A percentile compares a stretch with the other conserved stretches of the same genome.
These are phyloP conservation scores for Mimas tiliae DNA, from an alignment of 2,888 invertebrate species.

Conservation along the genomic window DNA sequence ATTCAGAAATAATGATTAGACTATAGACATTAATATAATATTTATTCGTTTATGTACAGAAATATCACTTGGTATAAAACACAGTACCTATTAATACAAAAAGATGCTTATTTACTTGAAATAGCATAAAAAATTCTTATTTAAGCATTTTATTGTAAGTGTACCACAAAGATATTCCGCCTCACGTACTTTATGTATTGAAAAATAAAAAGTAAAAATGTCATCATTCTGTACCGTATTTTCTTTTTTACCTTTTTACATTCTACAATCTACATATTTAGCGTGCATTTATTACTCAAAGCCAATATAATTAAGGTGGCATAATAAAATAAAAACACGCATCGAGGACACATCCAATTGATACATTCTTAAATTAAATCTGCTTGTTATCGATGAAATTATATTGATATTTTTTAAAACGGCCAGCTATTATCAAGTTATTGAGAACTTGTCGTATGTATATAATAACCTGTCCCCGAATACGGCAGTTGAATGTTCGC, in stretches of 20 bases:
- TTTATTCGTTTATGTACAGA: too few relatives aligned
- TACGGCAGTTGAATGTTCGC: not conserved
- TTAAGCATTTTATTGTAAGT: too few relatives aligned
- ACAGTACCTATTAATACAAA: too few relatives aligned
- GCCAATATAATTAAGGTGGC: conserved; percentile 20
- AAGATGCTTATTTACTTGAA: too few relatives aligned
- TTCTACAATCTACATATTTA: conserved; percentile 18
- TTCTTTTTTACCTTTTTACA: not conserved
- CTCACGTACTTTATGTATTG: not conserved
- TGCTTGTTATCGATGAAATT: conserved; percentile 25
- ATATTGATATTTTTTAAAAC: conserved; percentile 26
- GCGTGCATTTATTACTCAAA: conserved; percentile 16
- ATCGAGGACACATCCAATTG: conserved; percentile 18
- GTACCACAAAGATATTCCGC: not conserved
- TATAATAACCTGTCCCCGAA: conserved; percentile 14
- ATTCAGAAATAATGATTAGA: not conserved
- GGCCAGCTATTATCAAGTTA: conserved; percentile 25
- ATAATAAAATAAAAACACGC: conserved; percentile 24
- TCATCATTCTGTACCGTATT: conserved; percentile 4
- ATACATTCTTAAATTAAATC: conserved; percentile 28
- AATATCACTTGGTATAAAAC: too few relatives aligned
- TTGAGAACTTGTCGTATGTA: conserved; percentile 21
- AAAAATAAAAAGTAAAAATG: conserved; percentile 6
- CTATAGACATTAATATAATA: not conserved
- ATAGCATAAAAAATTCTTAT: too few relatives aligned